These are phyloP conservation scores for Conus ventricosus DNA, from an alignment of 1,140 invertebrate species.

Conservation along the genomic window DNA sequence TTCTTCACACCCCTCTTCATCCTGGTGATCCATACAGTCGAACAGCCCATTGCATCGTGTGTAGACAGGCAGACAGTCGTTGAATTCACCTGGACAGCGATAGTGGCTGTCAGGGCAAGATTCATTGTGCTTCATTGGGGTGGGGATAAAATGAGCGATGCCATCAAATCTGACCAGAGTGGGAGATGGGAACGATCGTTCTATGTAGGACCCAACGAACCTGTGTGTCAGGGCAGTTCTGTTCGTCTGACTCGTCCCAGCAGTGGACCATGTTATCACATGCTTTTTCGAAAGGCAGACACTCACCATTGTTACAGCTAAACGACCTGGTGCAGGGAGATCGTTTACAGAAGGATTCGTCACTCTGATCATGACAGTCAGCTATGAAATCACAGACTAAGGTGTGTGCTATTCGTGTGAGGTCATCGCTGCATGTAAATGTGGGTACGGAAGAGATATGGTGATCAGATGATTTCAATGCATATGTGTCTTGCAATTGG, in stretches of 20 bases:
- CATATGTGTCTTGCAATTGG: too few relatives aligned
- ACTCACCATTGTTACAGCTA: not conserved
- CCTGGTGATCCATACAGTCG: slow-evolving; percentile 6
- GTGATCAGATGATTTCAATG: not conserved
- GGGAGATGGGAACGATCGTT: not conserved
- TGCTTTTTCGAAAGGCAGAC: not conserved
- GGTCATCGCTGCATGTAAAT: not conserved
- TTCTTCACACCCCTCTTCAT: slow-evolving; percentile 4
- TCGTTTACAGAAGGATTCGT: not conserved
- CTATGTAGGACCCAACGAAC: not conserved
- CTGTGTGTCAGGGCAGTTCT: not conserved
- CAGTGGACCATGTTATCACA: not conserved
- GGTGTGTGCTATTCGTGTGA: not conserved
- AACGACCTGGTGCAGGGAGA: not conserved
- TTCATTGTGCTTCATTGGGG: not conserved
- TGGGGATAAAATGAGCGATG: not conserved
- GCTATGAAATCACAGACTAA: slow-evolving; percentile 5
- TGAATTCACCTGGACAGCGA: not conserved
- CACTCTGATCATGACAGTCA: not conserved
- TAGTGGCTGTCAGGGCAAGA: slow-evolving; percentile 12
- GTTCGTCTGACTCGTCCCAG: slow-evolving; percentile 12
- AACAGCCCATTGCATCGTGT: slow-evolving; percentile 21
- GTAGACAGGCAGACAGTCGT: slow-evolving; percentile 12
- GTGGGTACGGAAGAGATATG: not conserved
- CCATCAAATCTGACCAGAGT: not conserved